Evolutionary conservation across 2,888 invertebrate genomes (phyloP), one percentile per base, ranked within the genome.

Genomic region (Chelonus formosanus): DNA sequence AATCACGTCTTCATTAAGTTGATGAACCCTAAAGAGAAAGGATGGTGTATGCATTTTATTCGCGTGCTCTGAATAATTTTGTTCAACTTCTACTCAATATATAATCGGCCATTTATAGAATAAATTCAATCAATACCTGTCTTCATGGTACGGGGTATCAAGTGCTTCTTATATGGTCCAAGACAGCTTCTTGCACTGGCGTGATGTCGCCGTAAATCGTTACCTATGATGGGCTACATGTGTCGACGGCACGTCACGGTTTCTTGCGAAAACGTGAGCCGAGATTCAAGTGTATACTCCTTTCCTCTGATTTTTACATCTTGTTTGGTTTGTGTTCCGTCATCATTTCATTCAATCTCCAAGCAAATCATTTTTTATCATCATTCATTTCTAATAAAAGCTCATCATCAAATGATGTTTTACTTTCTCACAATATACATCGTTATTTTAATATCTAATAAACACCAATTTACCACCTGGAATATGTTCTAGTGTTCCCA

Each of bases 141-240:
- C 73, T 60, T 67, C 20, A 65, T 61, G 70, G 69, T 69, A 68
- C 68, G 67, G 68, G 20, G 71, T 74, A 74, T 74, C 75, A 73
- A 70, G 71, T 73, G 70, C 71, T 74, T 75, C 78, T 76, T 80
- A 80, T 79, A 81, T 74, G 78, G 80, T 71, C 70, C 73, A 70
- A 74, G 71, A 71, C 75, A 67, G 74, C 72, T 82, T 82, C 81
- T 81, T 82, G 75, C 71, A 66, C 70, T 72, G 76, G 79, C 76
- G 78, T 80, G 78, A 79, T 78, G 75, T 74, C 75, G 80, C 78
- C 77, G 80, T 84, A 83, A 84, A 82, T 84, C 80, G 78, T 75
- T 73, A 73, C 75, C 82, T 82, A 82, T 83, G 82, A 83, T 82
- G 82, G 80, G 78, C 80, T 80, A 84, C 83, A 83, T 83, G 83